phyloP scores from a whole-genome alignment of 2,888 invertebrate genomes.

The Acleris laterana region DNA sequence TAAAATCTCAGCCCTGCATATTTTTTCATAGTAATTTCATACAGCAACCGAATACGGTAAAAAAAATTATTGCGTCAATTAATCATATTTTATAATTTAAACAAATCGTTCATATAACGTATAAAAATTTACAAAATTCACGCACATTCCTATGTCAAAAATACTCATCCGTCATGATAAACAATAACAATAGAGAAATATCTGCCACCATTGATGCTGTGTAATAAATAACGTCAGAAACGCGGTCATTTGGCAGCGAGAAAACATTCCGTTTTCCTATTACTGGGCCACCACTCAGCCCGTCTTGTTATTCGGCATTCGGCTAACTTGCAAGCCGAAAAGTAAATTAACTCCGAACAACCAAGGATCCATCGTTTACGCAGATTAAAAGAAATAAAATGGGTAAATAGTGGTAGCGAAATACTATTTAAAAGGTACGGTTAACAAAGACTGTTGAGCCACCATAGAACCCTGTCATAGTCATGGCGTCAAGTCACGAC shows the following conservation, averaged over 20 bases:
- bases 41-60: too few species aligned
- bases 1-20: too few species aligned
- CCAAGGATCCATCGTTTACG: conserved; percentile 40
- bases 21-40: too few species aligned
- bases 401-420: not conserved
- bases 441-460: too few species aligned
- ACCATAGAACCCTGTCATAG: too few species aligned
- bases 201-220: conserved; percentile 34
- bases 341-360: conserved; percentile 49
- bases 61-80: too few species aligned
- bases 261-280: conserved; percentile 40
- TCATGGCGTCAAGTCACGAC: too few species aligned
- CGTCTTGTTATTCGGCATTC: conserved; percentile 43
- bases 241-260: conserved; percentile 36
- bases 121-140: not conserved
- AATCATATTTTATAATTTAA: too few species aligned
- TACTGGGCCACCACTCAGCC: conserved; percentile 36
- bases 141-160: conserved; percentile 9
- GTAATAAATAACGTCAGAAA: conserved; percentile 29
- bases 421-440: too few species aligned
- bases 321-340: conserved; percentile 44
- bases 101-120: too few species aligned
- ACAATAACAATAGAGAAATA: conserved; percentile 29
- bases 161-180: conserved; percentile 6
- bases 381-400: conserved; percentile 47